Percentiles rank a stretch among this genome's conserved stretches.
Evolutionary conservation across 2,888 invertebrate species (phyloP).

Genomic region (Iselma pallidipennis): DNA sequence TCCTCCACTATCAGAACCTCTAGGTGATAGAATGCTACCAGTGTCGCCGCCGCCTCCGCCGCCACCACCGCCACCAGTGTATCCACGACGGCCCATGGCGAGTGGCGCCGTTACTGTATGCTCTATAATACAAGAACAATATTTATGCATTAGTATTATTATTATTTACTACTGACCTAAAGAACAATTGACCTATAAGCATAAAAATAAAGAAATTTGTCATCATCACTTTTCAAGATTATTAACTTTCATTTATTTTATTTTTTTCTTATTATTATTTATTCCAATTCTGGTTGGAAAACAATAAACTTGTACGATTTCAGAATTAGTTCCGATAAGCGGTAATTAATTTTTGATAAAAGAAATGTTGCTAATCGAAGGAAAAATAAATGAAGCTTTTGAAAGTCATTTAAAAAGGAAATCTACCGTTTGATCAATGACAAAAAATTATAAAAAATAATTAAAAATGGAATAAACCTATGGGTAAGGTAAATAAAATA

Average conservation of each 20-base stretch:
- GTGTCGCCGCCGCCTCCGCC: constrained; percentile 55
- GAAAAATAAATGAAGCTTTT: too few species aligned
- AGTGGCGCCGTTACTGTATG: constrained; percentile 74
- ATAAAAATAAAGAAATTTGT: neutral
- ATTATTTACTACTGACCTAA: neutral
- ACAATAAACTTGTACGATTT: too few species aligned
- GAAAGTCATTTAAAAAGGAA: too few species aligned
- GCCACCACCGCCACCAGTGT: constrained; percentile 63
- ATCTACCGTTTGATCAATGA: too few species aligned
- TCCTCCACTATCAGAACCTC: constrained; percentile 81
- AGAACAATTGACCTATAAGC: neutral
- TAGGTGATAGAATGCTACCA: constrained; percentile 71
- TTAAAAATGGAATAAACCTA: too few species aligned
- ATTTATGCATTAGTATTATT: neutral
- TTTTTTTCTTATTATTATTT: neutral
- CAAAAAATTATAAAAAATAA: too few species aligned
- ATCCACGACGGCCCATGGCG: constrained; percentile 75
- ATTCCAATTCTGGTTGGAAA: too few species aligned
- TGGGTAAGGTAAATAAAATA: too few species aligned
- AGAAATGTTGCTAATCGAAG: too few species aligned
- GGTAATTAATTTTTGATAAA: too few species aligned
- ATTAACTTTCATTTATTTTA: too few species aligned
- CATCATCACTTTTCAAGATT: neutral
- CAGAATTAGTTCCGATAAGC: too few species aligned
- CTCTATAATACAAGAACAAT: constrained; percentile 53